phyloP scores from a whole-genome alignment of 2,113 vertebrate genomes.

The Pteruthius melanotis region DNA sequence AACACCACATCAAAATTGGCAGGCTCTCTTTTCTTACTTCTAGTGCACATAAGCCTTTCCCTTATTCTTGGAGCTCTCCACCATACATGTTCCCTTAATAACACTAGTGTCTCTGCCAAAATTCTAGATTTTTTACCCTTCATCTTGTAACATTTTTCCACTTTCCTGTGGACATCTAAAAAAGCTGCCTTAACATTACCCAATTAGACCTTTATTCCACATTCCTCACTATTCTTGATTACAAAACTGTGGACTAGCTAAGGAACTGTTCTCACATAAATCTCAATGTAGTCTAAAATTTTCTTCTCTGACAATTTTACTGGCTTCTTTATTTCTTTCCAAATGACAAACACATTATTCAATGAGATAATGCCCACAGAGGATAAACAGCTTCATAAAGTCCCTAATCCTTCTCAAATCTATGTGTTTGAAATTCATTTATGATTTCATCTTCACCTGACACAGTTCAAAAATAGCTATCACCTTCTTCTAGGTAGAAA shows the following conservation, averaged over 20 bases:
- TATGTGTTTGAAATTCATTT: not conserved
- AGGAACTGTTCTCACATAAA: not conserved
- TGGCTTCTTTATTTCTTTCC: not conserved
- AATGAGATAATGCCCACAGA: not conserved
- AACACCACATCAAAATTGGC: not conserved
- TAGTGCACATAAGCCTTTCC: not conserved
- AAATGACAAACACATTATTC: not conserved
- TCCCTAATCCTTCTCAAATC: not conserved
- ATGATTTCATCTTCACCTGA: not conserved
- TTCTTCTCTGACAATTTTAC: not conserved
- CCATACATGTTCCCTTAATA: not conserved
- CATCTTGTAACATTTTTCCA: not conserved
- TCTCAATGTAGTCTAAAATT: not conserved
- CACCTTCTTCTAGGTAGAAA: not conserved
- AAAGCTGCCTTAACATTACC: not conserved
- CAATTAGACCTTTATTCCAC: not conserved
- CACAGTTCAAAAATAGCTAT: not conserved
- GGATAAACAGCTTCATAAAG: not conserved
- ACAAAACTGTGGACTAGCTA: not conserved
- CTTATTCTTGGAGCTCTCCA: not conserved
- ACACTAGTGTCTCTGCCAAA: not conserved
- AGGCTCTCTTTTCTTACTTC: not conserved
- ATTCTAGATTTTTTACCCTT: not conserved
- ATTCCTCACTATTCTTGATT: not conserved
- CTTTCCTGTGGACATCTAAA: not conserved